A percentile compares a stretch with the other conserved stretches of the same genome.
Conservation (phyloP, 2,888 invertebrate genomes). For the Drosophila siamana region DNA sequence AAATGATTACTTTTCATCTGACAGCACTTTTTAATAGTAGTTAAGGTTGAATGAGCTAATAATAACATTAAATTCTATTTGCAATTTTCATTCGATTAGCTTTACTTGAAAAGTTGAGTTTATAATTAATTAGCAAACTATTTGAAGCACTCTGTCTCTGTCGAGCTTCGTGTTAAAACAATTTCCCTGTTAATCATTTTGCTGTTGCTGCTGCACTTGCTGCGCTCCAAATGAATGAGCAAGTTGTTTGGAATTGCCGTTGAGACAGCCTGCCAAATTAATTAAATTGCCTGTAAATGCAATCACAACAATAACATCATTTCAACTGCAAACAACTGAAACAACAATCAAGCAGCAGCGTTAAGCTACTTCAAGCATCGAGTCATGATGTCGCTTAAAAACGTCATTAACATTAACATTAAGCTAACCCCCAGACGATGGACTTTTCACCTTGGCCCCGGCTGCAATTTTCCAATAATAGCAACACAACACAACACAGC, state of each 20-base stretch:
- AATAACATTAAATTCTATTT: no score
- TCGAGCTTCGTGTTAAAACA: background rate
- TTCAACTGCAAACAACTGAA: slow-evolving; percentile 6
- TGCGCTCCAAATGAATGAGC: slow-evolving; percentile 48
- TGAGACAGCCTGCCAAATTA: slow-evolving; percentile 52
- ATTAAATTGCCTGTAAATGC: slow-evolving; percentile 59
- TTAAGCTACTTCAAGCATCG: slow-evolving; percentile 37
- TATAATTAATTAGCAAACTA: background rate
- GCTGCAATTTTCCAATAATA: slow-evolving; percentile 69
- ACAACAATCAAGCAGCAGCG: slow-evolving; percentile 26
- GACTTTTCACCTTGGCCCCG: slow-evolving; percentile 76
- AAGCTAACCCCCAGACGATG: slow-evolving; percentile 69
- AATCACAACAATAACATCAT: slow-evolving; percentile 6
- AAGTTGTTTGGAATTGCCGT: slow-evolving; percentile 30
- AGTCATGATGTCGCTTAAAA: slow-evolving; percentile 76
- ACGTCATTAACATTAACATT: slow-evolving; percentile 74
- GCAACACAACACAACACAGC: slow-evolving; percentile 13
- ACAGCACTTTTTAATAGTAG: background rate
- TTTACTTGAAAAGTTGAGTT: background rate
- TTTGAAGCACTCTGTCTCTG: slow-evolving; percentile 1
- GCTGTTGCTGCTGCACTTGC: slow-evolving; percentile 42
- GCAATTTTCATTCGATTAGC: no score
- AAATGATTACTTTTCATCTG: no score
- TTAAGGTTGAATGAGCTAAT: background rate
- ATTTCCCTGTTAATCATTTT: slow-evolving; percentile 34